Evolutionary conservation across 1,140 invertebrate species (phyloP).

Genomic region (Cydia splendana): DNA sequence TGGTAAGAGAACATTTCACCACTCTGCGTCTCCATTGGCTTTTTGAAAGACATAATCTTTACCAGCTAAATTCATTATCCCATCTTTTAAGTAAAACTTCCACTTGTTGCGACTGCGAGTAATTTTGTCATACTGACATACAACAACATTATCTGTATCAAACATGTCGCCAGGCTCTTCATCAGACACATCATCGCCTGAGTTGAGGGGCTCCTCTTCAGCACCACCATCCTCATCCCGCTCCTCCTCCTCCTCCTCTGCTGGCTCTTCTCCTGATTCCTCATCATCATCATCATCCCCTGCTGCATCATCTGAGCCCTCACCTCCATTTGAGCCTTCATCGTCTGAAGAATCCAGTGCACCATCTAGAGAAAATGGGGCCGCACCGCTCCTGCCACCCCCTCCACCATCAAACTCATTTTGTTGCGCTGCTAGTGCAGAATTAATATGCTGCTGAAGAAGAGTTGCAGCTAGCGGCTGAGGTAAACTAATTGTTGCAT

Average conservation of each 20-base stretch:
- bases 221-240: constrained; percentile 83
- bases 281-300: constrained; percentile 88
- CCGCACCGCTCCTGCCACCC: constrained; percentile 65
- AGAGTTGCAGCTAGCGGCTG: constrained; percentile 87
- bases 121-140: constrained; percentile 99
- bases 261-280: constrained; percentile 79
- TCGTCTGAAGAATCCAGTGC: constrained; percentile 76
- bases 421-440: constrained; percentile 79
- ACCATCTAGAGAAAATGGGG: constrained; percentile 71
- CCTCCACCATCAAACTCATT: constrained; percentile 74
- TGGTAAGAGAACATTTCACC: constrained; percentile 81
- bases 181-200: constrained; percentile 97
- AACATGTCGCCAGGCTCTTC: constrained; percentile 97
- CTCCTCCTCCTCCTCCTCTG: constrained; percentile 84
- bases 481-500: constrained; percentile 91
- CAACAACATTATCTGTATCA: constrained; percentile 99
- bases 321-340: constrained; percentile 81
- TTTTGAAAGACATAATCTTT: constrained; percentile 99
- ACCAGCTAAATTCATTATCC: constrained; percentile 99
- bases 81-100: constrained; percentile 99
- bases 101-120: constrained; percentile 98
- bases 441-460: constrained; percentile 92
- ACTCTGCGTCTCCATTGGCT: constrained; percentile 99
- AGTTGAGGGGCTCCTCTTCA: constrained; percentile 96
- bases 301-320: constrained; percentile 86